Conservation (phyloP, 2,888 invertebrate species). For the Mylabris sibirica region DNA sequence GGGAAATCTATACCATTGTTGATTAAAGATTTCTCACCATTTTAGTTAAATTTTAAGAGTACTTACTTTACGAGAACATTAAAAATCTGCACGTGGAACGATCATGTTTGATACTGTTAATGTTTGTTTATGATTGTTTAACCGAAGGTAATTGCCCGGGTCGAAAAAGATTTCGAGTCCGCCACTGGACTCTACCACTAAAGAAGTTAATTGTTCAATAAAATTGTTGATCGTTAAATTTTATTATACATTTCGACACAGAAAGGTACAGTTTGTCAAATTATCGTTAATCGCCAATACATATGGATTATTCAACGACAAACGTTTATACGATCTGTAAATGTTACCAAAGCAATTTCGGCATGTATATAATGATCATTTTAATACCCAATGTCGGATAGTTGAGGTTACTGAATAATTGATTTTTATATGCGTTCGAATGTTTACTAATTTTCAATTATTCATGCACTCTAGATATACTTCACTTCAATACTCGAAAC, state of each 20-base stretch:
- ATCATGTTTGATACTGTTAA: no score
- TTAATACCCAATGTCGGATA: conserved; percentile 42
- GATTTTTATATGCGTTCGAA: conserved; percentile 40
- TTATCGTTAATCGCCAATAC: conserved; percentile 46
- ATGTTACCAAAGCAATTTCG: conserved; percentile 48
- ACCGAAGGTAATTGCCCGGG: no score
- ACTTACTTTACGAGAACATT: no score
- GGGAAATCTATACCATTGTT: no score
- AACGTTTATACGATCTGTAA: conserved; percentile 49
- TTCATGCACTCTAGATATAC: no score
- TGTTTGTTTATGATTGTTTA: no score
- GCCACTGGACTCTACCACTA: no score
- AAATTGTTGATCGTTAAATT: conserved; percentile 44
- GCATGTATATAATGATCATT: conserved; percentile 45
- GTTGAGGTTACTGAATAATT: conserved; percentile 44
- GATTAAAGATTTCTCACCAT: no score
- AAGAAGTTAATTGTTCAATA: conserved; percentile 46
- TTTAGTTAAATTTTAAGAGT: no score
- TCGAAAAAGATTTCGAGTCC: no score
- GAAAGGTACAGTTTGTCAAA: conserved; percentile 44
- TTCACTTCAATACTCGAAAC: not conserved
- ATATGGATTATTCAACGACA: conserved; percentile 46
- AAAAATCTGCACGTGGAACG: no score
- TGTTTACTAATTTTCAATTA: conserved; percentile 26
- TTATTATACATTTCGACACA: conserved; percentile 44